Conservation (phyloP, 1,140 invertebrate species). For the Ylistrum balloti region DNA sequence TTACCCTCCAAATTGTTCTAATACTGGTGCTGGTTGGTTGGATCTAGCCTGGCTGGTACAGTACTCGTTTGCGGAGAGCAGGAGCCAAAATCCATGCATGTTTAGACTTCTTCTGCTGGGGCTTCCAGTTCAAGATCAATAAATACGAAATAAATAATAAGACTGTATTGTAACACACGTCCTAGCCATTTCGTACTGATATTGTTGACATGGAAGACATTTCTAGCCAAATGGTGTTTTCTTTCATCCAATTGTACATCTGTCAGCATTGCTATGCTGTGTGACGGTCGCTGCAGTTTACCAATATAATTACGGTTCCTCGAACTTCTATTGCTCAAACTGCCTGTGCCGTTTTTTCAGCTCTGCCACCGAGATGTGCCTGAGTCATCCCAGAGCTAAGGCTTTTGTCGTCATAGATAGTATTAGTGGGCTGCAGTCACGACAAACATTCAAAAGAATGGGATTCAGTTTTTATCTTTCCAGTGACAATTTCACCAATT, state of each 20-base stretch:
- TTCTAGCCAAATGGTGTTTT: conserved; percentile 24
- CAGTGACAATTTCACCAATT: background rate
- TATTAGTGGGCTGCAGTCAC: conserved; percentile 18
- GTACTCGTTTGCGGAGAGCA: background rate
- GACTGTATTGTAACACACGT: background rate
- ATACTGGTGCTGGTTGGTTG: background rate
- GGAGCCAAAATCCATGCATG: conserved; percentile 12
- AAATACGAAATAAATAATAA: conserved; percentile 36
- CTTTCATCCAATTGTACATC: conserved; percentile 34
- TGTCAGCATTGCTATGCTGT: conserved; percentile 26
- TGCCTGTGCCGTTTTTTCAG: conserved; percentile 14
- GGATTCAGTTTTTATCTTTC: conserved; percentile 12
- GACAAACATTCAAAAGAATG: conserved; percentile 34
- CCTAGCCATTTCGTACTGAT: background rate
- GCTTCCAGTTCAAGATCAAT: background rate
- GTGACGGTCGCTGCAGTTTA: conserved; percentile 31
- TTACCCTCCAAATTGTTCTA: background rate
- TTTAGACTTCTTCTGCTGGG: background rate
- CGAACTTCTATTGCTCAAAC: background rate
- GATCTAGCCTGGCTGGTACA: background rate
- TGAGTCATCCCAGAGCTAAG: background rate
- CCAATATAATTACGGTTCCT: conserved; percentile 38
- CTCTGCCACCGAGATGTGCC: background rate
- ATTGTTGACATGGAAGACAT: conserved; percentile 20
- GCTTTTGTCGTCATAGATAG: conserved; percentile 31